Percentiles rank a stretch among this genome's conserved stretches.
These are phyloP conservation scores for Eospalax fontanierii DNA, from an alignment of 2,797 vertebrate genomes.

Conservation along the genomic window DNA sequence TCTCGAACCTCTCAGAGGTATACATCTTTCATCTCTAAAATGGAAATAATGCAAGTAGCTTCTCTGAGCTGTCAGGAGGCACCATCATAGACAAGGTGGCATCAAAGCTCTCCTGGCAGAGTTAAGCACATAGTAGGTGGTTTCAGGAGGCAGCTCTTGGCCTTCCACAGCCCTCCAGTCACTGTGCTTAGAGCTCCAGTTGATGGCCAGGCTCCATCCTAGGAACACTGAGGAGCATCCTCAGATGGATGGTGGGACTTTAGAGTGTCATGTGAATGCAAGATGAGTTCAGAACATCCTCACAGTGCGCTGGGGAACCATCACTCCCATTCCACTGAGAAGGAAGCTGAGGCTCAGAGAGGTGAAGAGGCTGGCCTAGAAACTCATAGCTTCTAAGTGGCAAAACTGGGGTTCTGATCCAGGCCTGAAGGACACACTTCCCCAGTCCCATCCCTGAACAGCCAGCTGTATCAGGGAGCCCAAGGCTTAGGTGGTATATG, in stretches of 20 bases:
- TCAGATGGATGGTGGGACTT: neutral
- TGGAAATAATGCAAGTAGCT: neutral
- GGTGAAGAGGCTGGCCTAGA: neutral
- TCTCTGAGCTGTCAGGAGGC: neutral
- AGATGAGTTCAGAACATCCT: neutral
- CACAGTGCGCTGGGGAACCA: no score
- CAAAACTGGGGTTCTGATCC: neutral
- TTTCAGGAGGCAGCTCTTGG: fast-evolving
- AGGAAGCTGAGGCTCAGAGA: neutral
- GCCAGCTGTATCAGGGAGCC: neutral
- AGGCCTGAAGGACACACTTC: neutral
- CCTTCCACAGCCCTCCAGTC: fast-evolving
- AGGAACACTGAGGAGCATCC: neutral
- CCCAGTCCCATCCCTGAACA: no score
- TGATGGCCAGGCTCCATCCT: no score
- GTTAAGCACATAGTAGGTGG: neutral
- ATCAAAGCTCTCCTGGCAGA: neutral
- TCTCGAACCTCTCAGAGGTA: neutral
- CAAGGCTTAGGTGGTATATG: neutral
- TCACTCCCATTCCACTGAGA: neutral
- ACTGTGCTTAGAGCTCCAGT: neutral
- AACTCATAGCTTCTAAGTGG: neutral
- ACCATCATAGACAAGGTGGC: neutral
- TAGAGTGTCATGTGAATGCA: neutral
- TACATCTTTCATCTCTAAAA: neutral